These are phyloP conservation scores for Aphaenogaster rudis DNA, from an alignment of 1,140 invertebrate genomes.

Conservation along the genomic window DNA sequence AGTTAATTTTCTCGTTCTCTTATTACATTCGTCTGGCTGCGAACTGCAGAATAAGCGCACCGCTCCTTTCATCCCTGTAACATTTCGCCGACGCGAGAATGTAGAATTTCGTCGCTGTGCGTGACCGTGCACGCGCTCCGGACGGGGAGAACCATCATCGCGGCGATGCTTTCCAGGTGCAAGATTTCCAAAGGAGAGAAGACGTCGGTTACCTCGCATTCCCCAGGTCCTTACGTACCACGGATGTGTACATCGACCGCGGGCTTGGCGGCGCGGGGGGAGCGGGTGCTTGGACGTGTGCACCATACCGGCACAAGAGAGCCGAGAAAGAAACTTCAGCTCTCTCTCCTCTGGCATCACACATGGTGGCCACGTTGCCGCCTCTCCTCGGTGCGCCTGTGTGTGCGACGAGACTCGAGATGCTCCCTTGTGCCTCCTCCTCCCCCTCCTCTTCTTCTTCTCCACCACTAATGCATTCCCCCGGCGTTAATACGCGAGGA, in stretches of 20 bases:
- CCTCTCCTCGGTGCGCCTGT: conserved; percentile 77
- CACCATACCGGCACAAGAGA: conserved; percentile 59
- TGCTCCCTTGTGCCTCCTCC: conserved; percentile 46
- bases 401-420: conserved; percentile 41
- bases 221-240: conserved; percentile 46
- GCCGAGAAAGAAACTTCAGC: conserved; percentile 78
- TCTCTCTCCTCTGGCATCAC: conserved; percentile 74
- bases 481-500: conserved; percentile 80
- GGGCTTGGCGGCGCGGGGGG: conserved; percentile 54
- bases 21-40: not conserved
- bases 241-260: conserved; percentile 39
- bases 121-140: conserved; percentile 21
- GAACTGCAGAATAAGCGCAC: not conserved
- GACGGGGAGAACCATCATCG: conserved; percentile 41
- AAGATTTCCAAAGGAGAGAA: conserved; percentile 50
- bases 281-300: conserved; percentile 65
- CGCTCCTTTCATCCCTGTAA: not conserved
- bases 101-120: conserved; percentile 2
- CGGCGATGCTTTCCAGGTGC: conserved; percentile 50
- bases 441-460: conserved; percentile 51
- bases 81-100: not conserved
- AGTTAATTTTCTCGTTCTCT: conserved; percentile 10
- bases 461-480: conserved; percentile 83
- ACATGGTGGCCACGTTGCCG: conserved; percentile 86
- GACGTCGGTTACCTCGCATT: conserved; percentile 45